Evolutionary conservation across 2,888 invertebrate species (phyloP).

Genomic region (Orthonychiurus folsomi): DNA sequence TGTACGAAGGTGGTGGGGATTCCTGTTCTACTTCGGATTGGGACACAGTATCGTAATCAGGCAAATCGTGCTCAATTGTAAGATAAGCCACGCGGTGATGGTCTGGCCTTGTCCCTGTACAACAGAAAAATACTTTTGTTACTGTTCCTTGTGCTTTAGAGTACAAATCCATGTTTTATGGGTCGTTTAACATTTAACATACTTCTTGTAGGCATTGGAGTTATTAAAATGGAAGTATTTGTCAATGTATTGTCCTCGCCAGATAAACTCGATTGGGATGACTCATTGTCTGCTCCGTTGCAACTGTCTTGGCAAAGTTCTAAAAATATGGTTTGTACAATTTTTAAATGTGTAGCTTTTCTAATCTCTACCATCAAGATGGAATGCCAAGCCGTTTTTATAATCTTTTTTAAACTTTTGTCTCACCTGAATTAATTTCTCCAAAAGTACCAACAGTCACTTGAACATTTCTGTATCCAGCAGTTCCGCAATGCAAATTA

Average conservation of each 20-base stretch:
- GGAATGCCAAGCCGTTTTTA: neutral
- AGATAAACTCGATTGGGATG: neutral
- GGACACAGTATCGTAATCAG: constrained; percentile 9
- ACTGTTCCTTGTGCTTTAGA: no score
- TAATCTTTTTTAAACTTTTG: neutral
- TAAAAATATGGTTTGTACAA: no score
- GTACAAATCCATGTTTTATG: no score
- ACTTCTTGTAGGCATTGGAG: neutral
- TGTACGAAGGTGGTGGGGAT: constrained; percentile 13
- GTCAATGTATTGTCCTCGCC: neutral
- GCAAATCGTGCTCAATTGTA: constrained; percentile 5
- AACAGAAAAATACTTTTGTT: no score
- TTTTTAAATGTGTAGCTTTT: no score
- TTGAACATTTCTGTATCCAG: constrained; percentile 6
- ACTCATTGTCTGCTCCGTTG: neutral
- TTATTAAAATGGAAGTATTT: neutral
- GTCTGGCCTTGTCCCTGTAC: neutral
- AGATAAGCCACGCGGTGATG: neutral
- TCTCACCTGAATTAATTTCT: neutral
- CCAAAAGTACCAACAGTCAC: no score
- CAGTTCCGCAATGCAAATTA: constrained; percentile 4
- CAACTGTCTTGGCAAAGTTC: neutral
- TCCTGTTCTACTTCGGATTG: constrained; percentile 12
- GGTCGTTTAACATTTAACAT: no score
- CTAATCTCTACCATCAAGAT: neutral